Evolutionary conservation across 2,888 invertebrate species (phyloP).

Genomic region (Rotaria macrura): DNA sequence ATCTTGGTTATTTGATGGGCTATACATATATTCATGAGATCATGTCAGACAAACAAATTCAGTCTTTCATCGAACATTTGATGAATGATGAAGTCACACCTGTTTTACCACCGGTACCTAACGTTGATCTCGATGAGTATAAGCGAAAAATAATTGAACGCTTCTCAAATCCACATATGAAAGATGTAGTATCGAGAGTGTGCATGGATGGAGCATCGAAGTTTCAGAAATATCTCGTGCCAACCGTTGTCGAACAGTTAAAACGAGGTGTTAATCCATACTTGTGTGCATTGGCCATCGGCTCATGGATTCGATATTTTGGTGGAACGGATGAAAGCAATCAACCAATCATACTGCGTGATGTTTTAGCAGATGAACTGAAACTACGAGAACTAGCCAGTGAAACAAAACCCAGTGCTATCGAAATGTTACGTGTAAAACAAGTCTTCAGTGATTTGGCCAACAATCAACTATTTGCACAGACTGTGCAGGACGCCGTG

Average conservation of each 20-base stretch:
- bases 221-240: constrained; percentile 15
- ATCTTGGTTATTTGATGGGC: constrained; percentile 20
- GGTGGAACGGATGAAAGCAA: constrained; percentile 1
- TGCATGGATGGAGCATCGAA: constrained; percentile 22
- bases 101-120: background rate
- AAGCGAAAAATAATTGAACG: constrained; percentile 22
- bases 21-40: background rate
- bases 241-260: background rate
- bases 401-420: no score
- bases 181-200: background rate
- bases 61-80: background rate
- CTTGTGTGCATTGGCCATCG: background rate
- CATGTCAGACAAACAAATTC: constrained; percentile 6
- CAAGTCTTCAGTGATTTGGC: no score
- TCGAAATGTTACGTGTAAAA: no score
- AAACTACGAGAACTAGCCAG: background rate
- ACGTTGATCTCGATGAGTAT: background rate
- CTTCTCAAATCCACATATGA: constrained; percentile 21
- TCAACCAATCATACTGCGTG: background rate
- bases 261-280: background rate
- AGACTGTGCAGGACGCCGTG: no score
- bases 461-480: no score
- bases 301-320: constrained; percentile 23
- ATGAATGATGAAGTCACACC: constrained; percentile 22
- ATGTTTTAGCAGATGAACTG: background rate